phyloP scores from a whole-genome alignment of 2,797 vertebrate genomes.

The Pseudochirops corinnae region DNA sequence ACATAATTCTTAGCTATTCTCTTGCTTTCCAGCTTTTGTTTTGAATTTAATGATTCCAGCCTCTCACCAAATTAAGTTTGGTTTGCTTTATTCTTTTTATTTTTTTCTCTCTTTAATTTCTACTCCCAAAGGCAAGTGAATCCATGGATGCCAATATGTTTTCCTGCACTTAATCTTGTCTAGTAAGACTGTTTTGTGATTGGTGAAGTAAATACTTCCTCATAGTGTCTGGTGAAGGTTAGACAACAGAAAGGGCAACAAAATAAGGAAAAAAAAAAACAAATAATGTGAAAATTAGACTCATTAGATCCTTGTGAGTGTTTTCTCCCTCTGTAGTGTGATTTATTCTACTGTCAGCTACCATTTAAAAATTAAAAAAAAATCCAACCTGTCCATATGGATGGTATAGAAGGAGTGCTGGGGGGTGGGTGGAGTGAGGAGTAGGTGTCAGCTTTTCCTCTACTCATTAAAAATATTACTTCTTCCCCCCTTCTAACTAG shows the following conservation, averaged over 20 bases:
- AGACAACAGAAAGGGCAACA: not conserved
- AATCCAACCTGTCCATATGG: not conserved
- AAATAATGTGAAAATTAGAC: not conserved
- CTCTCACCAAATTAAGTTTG: constrained; percentile 38
- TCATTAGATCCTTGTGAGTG: not conserved
- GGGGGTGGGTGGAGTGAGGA: too few species aligned
- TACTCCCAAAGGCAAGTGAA: not conserved
- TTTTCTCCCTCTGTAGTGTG: not conserved
- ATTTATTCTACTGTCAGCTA: not conserved
- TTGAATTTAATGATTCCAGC: constrained; percentile 20
- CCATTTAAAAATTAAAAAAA: not conserved
- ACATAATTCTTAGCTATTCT: not conserved
- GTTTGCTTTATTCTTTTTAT: not conserved
- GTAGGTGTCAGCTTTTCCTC: not conserved
- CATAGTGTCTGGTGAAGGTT: not conserved
- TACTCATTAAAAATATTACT: not conserved
- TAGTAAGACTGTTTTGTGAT: not conserved
- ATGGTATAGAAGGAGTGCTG: not conserved
- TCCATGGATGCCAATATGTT: not conserved
- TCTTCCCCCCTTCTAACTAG: not conserved
- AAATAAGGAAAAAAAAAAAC: not conserved
- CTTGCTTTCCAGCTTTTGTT: constrained; percentile 32
- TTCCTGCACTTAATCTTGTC: constrained; percentile 25
- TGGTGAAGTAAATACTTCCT: not conserved
- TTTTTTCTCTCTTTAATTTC: constrained; percentile 15